These are phyloP conservation scores for Drosophila kanapiae DNA, from an alignment of 1,140 invertebrate genomes.

Conservation along the genomic window DNA sequence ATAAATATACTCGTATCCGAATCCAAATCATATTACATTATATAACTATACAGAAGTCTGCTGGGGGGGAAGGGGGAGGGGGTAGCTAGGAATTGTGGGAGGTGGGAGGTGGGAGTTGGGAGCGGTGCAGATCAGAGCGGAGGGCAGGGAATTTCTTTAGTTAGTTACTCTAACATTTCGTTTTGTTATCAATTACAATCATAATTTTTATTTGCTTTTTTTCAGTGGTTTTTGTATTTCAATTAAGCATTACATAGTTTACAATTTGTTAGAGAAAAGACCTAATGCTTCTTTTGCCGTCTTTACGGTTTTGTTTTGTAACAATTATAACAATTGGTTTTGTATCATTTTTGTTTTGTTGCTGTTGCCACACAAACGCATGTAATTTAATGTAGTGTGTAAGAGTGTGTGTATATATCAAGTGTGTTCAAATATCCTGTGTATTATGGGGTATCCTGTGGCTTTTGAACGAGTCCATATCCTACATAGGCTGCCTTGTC, in stretches of 20 bases:
- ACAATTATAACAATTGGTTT: constrained; percentile 57
- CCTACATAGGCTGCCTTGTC: constrained; percentile 35
- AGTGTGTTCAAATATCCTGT: constrained; percentile 26
- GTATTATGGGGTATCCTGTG: background rate
- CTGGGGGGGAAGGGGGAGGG: background rate
- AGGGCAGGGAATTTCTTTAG: constrained; percentile 30
- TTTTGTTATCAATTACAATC: constrained; percentile 66
- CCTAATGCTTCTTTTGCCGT: constrained; percentile 31
- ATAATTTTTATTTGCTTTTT: constrained; percentile 34
- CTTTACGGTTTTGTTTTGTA: constrained; percentile 32
- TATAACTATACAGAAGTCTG: constrained; percentile 55
- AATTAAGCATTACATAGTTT: constrained; percentile 63
- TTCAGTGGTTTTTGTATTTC: constrained; percentile 49
- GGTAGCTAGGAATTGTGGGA: background rate
- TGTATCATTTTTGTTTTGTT: constrained; percentile 20
- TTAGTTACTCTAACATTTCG: constrained; percentile 37
- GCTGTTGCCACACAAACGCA: constrained; percentile 63
- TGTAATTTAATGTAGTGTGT: constrained; percentile 46
- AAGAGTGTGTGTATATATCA: constrained; percentile 1
- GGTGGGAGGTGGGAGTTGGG: background rate
- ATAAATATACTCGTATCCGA: constrained; percentile 34
- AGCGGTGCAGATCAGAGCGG: constrained; percentile 2
- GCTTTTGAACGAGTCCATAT: constrained; percentile 74
- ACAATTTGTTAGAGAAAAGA: constrained; percentile 50
- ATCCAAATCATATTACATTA: constrained; percentile 51